Base-by-base conservation (phyloP, 2,888 invertebrate species). In the Cataglyphis rosenhaueri region DNA sequence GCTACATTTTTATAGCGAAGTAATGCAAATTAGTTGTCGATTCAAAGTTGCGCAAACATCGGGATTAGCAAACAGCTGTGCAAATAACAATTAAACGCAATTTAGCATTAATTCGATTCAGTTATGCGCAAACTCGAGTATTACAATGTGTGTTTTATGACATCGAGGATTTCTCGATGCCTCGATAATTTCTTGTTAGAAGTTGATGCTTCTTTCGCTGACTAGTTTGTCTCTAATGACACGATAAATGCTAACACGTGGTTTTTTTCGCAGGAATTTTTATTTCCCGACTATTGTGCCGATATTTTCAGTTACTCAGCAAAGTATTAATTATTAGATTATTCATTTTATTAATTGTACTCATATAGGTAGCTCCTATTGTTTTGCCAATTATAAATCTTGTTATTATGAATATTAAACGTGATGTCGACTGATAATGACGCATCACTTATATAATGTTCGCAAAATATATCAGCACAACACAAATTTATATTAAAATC, bases 221-320 rank as follows among this genome's bases (percentile, higher is more conserved):
- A 82, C 83, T 85, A 85, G 87, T 89, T 87, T 85, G 81, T 85
- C 74, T 25, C 85, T 82, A 89, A 89, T 84, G 84, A 87, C 84
- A 76, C 78, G 85, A 85, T 84, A 90, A 90, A 85, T 83, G 84
- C 66, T 66, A 68, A 73, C 55, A 62, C 64, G 38, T 44, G 65
- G 41, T 44, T 75, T 70, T 70, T 78, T 66, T 21, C 41, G 32
- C 59, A 41, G 38, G 18, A 44, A 25, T 55, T 32, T 79, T 71
- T 59, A 35, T 79, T 59, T 64, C 25, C 25, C 62, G 48, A 32
- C 8, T 52, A 52, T 18, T 5, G 5, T 52, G 48, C 61, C 29
- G 59, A 62, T 81, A 6, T 73, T 61, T 15, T 66, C n/a, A 25
- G 35, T 57, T 57, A 59, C 52, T 66, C 55, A 62, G 75, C 79